A percentile compares a stretch with the other conserved stretches of the same genome.
These are phyloP conservation scores for Operophtera brumata DNA, from an alignment of 2,888 invertebrate genomes.

Conservation along the genomic window DNA sequence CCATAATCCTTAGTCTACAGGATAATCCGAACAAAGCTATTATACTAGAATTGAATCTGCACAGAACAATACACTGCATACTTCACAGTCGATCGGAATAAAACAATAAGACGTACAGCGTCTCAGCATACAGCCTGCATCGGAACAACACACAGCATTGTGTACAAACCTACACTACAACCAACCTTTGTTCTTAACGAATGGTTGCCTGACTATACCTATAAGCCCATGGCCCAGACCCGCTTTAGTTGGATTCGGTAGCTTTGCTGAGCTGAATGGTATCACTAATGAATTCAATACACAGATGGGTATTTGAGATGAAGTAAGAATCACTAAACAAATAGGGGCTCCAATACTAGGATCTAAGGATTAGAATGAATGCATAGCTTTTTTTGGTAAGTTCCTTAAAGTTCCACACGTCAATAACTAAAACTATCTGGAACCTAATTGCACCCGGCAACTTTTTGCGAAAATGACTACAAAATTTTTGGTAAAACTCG, in stretches of 20 bases:
- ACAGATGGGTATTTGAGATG: not conserved
- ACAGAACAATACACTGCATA: constrained; percentile 16
- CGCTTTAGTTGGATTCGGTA: constrained; percentile 17
- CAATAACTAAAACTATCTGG: too few relatives aligned
- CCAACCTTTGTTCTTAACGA: constrained; percentile 18
- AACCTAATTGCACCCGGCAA: too few relatives aligned
- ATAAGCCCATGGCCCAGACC: constrained; percentile 19
- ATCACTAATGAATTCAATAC: constrained; percentile 20
- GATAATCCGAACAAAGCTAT: constrained; percentile 13
- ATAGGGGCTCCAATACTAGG: too few relatives aligned
- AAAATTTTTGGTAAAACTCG: too few relatives aligned
- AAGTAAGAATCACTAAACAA: not conserved
- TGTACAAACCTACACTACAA: not conserved
- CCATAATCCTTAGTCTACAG: not conserved
- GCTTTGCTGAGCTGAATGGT: constrained; percentile 19
- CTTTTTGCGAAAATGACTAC: too few relatives aligned
- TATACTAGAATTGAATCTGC: constrained; percentile 7
- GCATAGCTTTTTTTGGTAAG: too few relatives aligned
- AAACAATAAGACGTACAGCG: constrained; percentile 24
- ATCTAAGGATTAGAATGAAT: too few relatives aligned
- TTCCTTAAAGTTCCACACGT: too few relatives aligned
- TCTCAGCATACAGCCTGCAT: not conserved
- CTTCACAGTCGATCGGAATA: constrained; percentile 25
- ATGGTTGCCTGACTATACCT: constrained; percentile 9
- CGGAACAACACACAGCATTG: not conserved